phyloP scores from a whole-genome alignment of 2,888 invertebrate genomes.

The Cybosia mesomella region DNA sequence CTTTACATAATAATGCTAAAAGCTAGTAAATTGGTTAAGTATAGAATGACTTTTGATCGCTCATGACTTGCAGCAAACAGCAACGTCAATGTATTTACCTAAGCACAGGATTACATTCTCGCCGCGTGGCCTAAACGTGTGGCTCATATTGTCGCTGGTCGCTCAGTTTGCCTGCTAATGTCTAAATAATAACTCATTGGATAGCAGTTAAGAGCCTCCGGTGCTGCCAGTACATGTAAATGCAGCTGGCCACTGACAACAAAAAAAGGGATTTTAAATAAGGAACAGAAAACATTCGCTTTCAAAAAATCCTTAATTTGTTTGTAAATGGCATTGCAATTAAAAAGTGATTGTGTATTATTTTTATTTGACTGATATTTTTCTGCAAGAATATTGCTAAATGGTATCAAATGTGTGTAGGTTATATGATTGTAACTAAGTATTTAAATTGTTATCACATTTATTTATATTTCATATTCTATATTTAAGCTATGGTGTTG shows the following conservation, averaged over 20 bases:
- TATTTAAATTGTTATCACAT: too few species aligned
- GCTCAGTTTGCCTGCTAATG: slow-evolving; percentile 33
- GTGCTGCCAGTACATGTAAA: slow-evolving; percentile 34
- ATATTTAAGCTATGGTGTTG: too few species aligned
- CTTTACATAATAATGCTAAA: too few species aligned
- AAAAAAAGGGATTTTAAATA: slow-evolving; percentile 13
- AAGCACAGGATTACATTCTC: slow-evolving; percentile 47
- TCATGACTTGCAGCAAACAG: slow-evolving; percentile 6
- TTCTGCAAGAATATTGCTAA: too few species aligned
- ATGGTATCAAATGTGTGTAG: too few species aligned
- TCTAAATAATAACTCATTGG: slow-evolving; percentile 48
- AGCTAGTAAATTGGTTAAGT: too few species aligned
- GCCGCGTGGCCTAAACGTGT: slow-evolving; percentile 30
- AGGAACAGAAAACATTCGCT: neutral
- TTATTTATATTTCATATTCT: too few species aligned
- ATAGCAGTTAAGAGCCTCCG: slow-evolving; percentile 35
- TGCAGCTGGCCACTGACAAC: slow-evolving; percentile 7
- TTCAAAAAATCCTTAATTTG: neutral
- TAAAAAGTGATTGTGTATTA: neutral
- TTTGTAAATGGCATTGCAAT: neutral
- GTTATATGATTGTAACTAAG: too few species aligned
- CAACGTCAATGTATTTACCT: slow-evolving; percentile 45
- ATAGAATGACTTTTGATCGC: neutral
- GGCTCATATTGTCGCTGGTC: slow-evolving; percentile 38
- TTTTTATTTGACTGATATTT: neutral